These are phyloP conservation scores for Lacanobia wlatinum DNA, from an alignment of 2,888 invertebrate genomes.

Conservation along the genomic window DNA sequence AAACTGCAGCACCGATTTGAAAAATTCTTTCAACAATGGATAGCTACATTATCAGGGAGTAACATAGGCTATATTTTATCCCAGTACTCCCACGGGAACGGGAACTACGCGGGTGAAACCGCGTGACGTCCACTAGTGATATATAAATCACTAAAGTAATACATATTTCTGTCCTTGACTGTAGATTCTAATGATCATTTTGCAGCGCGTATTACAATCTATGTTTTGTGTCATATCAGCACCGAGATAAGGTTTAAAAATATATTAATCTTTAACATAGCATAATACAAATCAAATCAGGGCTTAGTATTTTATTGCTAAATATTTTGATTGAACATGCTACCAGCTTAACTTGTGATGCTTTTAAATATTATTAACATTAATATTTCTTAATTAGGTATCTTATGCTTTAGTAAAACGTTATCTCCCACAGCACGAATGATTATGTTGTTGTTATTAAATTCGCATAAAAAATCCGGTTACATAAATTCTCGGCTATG, in stretches of 20 bases:
- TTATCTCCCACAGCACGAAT: not conserved
- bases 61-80: too few species aligned
- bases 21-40: too few species aligned
- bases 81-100: too few species aligned
- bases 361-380: not conserved
- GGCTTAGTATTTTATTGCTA: slow-evolving; percentile 34
- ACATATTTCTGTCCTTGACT: slow-evolving; percentile 24
- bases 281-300: slow-evolving; percentile 32
- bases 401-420: not conserved
- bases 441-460: too few species aligned
- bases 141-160: not conserved
- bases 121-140: too few species aligned
- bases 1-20: too few species aligned
- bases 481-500: not conserved
- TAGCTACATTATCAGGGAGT: too few species aligned
- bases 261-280: slow-evolving; percentile 26
- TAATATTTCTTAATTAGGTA: not conserved
- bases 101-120: too few species aligned
- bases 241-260: slow-evolving; percentile 34
- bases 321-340: slow-evolving; percentile 38
- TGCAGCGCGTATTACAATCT: slow-evolving; percentile 16
- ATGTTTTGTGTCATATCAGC: slow-evolving; percentile 33
- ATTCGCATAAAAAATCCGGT: not conserved
- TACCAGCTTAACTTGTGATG: not conserved
- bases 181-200: slow-evolving; percentile 16